Base-by-base conservation (phyloP, 1,140 invertebrate genomes). In the Dryas iulia region DNA sequence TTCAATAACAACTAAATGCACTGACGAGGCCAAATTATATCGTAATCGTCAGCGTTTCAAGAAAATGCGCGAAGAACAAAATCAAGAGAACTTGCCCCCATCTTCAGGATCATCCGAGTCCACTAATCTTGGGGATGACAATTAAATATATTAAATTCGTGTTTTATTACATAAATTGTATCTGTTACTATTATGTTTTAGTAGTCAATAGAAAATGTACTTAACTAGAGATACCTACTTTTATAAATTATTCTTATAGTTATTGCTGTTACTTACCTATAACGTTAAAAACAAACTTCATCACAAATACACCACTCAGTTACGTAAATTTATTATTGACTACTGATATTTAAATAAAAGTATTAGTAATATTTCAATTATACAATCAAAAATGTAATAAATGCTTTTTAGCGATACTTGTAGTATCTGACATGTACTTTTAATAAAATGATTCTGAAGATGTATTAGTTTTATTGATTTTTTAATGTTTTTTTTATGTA, bases 1-100 rank as follows among this genome's bases (percentile, higher is more conserved):
- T 56, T 79, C 86, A 12, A 94, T 94, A 25, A 94, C 93, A 7
- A 92, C 92, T 0, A 94, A 94, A 80, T 94, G 93, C 71, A 93
- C 93, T 5, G 93, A 94, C 69, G 93, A 94, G 92, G 93, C 73
- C 93, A 94, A 83, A 64, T 57, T 87, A 14, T 85, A 83, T 64
- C 79, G 80, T 7, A 87, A 83, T 67, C 75, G 83, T 8, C 71
- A 76, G 67, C 72, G 69, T 26, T 74, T 66, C 21, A 77, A 73
- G 54, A 67, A 67, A 30, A 62, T 54, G 11, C 73, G 73, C 0
- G 62, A 75, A 59, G 39, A 75, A 57, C 66, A 73, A 47, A 71
- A 80, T 26, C 80, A 78, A 63, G 84, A 84, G 35, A 82, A 86
- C 52, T 4, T 69, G 1, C 69, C 73, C 0, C 73, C 78, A 7